Base-by-base conservation (phyloP, 2,113 vertebrate genomes). In the Pristiophorus japonicus region DNA sequence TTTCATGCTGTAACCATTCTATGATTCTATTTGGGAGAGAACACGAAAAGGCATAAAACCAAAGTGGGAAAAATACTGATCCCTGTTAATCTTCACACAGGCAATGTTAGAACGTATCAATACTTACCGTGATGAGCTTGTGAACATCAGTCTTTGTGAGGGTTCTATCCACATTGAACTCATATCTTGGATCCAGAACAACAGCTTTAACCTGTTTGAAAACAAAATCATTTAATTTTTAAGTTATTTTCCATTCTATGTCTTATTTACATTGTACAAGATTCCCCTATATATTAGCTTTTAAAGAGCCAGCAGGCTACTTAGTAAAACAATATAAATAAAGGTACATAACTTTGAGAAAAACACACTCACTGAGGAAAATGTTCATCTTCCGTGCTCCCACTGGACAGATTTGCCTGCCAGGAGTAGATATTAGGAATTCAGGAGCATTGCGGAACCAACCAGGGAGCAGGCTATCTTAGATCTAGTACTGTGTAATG, bases 181-280 rank as follows among this genome's bases (percentile, higher is more conserved):
- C 97, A 96, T 99, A 98, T 95, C 96, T 97, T 66, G 98, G 98
- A 96, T 99, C 98, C 96, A 99, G 96, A 95, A 98, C 97, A 78
- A 98, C 97, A 96, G 98, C 98, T 97, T 99, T 99, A 95, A 99
- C 98, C 99, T 99, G 95, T 55, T 95, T 63, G 63, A 95, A 8
- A 91, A 87, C 1, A 78, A 20, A 62, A 70, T 67, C 6, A 30
- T 92, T 38, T 30, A 73, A 94, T 45, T 67, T 67, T 70, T 10
- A 62, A 34, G n/a, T 42, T 1, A 4, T 81, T 81, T 42, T 18
- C 16, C 14, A 81, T 45, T 70, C 38, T 70, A 18, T 27, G 38
- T 59, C 55, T 84, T 73, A 87, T 62, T 84, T 42, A 42, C 24
- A 97, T 38, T 20, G 38, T 42, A 42, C n/a, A 81, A 78, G 16